Conservation (phyloP, 2,888 invertebrate genomes). For the Oligia strigilis region DNA sequence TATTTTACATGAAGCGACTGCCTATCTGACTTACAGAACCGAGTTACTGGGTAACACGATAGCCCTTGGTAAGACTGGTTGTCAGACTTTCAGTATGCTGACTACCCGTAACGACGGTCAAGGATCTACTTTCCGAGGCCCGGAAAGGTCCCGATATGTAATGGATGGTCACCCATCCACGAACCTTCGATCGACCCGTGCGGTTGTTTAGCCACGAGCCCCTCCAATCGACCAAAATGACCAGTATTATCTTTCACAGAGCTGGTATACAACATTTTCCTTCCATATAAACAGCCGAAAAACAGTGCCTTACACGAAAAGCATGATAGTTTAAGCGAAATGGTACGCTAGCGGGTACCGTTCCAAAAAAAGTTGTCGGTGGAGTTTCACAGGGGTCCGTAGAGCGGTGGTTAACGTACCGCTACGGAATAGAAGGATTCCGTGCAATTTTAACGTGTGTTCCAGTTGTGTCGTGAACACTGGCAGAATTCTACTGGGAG, state of each 20-base stretch:
- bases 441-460: slow-evolving; percentile 29
- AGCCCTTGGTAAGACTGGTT: too few relatives aligned
- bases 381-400: slow-evolving; percentile 13
- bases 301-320: not conserved
- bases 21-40: too few relatives aligned
- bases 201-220: not conserved
- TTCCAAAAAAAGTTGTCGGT: slow-evolving; percentile 30
- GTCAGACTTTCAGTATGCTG: too few relatives aligned
- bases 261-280: not conserved
- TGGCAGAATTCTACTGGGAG: not conserved
- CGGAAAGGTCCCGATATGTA: too few relatives aligned
- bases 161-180: too few relatives aligned
- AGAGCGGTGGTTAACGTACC: slow-evolving; percentile 24
- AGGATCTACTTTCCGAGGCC: too few relatives aligned
- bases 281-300: not conserved
- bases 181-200: not conserved
- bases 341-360: not conserved
- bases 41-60: too few relatives aligned
- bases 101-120: too few relatives aligned
- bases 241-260: not conserved
- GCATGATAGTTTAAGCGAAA: slow-evolving; percentile 28
- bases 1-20: too few relatives aligned
- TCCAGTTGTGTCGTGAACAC: slow-evolving; percentile 25
- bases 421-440: slow-evolving; percentile 27
- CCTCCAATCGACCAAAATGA: not conserved